Base-by-base conservation (phyloP, 2,888 invertebrate genomes). In the Notocelia uddmanniana region DNA sequence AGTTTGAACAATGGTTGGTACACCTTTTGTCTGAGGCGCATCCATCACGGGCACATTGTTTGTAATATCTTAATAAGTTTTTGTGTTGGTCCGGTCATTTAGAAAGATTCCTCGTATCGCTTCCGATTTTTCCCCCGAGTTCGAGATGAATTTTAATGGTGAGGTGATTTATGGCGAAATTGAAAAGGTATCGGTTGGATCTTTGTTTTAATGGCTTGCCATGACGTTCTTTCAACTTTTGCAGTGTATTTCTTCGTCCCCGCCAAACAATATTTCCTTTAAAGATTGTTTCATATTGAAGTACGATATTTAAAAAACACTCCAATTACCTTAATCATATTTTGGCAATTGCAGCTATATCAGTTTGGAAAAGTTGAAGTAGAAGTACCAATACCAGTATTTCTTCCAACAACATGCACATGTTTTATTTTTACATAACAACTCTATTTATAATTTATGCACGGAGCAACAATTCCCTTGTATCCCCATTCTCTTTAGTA, bases 21-120 rank as follows among this genome's bases (percentile, higher is more conserved):
- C 80, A 82, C 82, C 89, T 87, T 90, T 93, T 92, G 93, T 93
- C 89, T 87, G 79, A 81, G 80, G 79, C 82, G 83, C 93, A 93
- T 93, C 93, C 91, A 93, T 93, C 93, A 92, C 80, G 70, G 78
- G 68, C 78, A 80, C 88, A 85, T 92, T 93, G 93, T 92, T 89
- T 89, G 90, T 83, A 80, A 87, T 92, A 90, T 92, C 92, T 92
- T 93, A 92, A 92, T 92, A 93, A 90, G 85, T 90, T 92, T 90
- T 92, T 93, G 87, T 92, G 83, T 81, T 80, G 85, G 86, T 84
- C 85, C 90, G 92, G 91, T 91, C 92, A 90, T 89, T 92, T 91
- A 89, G 92, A 92, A 92, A 90, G 89, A 92, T 91, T 86, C 86
- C 83, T 81, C 82, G 83, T 85, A 86, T 85, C 85, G 81, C 78